Evolutionary conservation across 2,888 invertebrate genomes (phyloP), one percentile per base, ranked within the genome.

Genomic region (Agrenia bidenticulata): DNA sequence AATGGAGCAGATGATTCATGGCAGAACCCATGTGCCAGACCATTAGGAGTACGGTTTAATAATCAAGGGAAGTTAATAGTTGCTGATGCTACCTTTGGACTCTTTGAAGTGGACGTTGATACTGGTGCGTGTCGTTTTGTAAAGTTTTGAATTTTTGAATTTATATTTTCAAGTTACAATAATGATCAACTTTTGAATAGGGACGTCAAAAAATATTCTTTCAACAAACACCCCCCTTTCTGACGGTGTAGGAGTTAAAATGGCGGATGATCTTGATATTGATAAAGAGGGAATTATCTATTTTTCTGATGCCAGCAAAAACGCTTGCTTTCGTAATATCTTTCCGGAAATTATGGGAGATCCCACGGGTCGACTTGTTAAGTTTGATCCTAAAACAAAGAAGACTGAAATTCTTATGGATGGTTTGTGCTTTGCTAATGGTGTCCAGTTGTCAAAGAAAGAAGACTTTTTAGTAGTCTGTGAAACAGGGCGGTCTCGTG

Each of bases 1-100:
- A 39, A 39, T 39, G n/a, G n/a, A 32, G 17, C 26, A 89, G 89
- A 85, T 78, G 88, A 88, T 15, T 77, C 84, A 26, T 83, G 84
- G 77, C 87, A 93, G 78, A 93, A 93, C 79, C 83, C 87, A 62
- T 97, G 97, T 81, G 96, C 97, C 1, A 85, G 95, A 67, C 94
- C 95, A 0, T 82, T 97, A 11, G 97, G 96, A 11, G 81, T 98
- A 77, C 82, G 86, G 63, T 89, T 94, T 78, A 89, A 92, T 79
- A 85, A 86, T 54, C 83, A 85, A 74, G 89, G 87, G 42, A 84
- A 81, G 70, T 84, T 88, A 77, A 88, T 86, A 76, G 89, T 90
- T 13, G 86, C 85, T 9, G 97, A 98, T 83, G 86, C 91, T 0
- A 96, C 95, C 80, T 85, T 89, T 77, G 97, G 97, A 21, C 83